A percentile compares a stretch with the other conserved stretches of the same genome.
Evolutionary conservation across 2,797 vertebrate genomes (phyloP).

Genomic region (Potorous gilbertii): DNA sequence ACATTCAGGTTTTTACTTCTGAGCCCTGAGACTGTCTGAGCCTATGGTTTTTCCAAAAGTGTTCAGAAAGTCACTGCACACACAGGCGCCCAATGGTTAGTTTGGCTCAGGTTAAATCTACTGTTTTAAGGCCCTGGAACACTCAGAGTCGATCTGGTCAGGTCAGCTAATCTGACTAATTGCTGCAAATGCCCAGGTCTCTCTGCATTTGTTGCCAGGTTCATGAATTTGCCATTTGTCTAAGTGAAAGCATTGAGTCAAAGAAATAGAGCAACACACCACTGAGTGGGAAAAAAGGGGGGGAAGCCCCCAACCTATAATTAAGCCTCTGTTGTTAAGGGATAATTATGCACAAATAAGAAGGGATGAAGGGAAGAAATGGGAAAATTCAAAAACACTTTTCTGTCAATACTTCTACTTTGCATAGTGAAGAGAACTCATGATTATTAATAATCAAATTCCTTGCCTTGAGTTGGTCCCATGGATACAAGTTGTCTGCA

Average conservation of each 20-base stretch:
- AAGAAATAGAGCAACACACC: conserved; percentile 51
- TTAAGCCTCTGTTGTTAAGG: conserved; percentile 25
- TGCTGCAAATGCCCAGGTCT: conserved; percentile 16
- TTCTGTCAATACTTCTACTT: conserved; percentile 43
- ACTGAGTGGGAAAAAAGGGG: background rate
- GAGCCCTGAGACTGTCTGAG: conserved; percentile 43
- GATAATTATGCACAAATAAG: background rate
- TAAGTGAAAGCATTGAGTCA: conserved; percentile 29
- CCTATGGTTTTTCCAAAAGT: background rate
- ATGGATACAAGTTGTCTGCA: background rate
- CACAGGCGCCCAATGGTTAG: background rate
- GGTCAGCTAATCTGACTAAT: conserved; percentile 55
- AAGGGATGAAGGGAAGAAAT: conserved; percentile 1
- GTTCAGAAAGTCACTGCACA: background rate
- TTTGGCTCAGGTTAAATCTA: background rate
- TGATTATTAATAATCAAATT: conserved; percentile 27
- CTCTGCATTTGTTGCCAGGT: background rate
- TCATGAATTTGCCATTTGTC: conserved; percentile 30
- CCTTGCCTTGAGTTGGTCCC: conserved; percentile 45
- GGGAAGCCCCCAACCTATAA: background rate
- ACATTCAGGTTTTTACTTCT: conserved; percentile 53
- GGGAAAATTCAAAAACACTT: conserved; percentile 1
- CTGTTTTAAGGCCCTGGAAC: conserved; percentile 30
- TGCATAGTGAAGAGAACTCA: background rate
- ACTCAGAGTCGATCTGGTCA: conserved; percentile 35